Percentiles rank a stretch among this genome's conserved stretches.
phyloP scores from a whole-genome alignment of 2,797 vertebrate genomes.

The Cottoperca gobio region DNA sequence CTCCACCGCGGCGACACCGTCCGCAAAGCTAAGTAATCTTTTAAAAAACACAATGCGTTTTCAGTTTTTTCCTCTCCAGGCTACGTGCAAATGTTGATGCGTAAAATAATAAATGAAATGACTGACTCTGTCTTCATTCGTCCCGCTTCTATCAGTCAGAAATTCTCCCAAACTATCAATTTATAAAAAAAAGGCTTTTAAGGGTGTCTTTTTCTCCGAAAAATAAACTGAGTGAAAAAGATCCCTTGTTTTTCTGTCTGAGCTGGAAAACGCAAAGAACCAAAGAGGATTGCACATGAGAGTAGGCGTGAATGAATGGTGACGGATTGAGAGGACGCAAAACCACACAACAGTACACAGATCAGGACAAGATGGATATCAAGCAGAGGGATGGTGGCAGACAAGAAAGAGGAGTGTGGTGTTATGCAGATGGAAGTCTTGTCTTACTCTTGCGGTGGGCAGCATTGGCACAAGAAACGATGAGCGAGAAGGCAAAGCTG shows the following conservation, averaged over 20 bases:
- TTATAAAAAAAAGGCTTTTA: conserved; percentile 8
- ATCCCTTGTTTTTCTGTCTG: conserved; percentile 36
- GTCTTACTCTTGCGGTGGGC: conserved; percentile 76
- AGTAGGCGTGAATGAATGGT: conserved; percentile 79
- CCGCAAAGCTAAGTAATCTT: conserved; percentile 51
- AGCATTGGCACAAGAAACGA: conserved; percentile 71
- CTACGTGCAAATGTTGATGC: conserved; percentile 76
- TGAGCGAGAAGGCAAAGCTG: conserved; percentile 69
- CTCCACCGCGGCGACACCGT: conserved; percentile 45
- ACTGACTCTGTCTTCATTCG: conserved; percentile 48
- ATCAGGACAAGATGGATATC: conserved; percentile 74
- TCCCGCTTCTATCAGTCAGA: conserved; percentile 44
- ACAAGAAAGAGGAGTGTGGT: conserved; percentile 58
- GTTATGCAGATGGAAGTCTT: conserved; percentile 66
- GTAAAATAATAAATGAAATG: conserved; percentile 77
- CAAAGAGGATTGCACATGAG: conserved; percentile 69
- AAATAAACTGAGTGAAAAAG: conserved; percentile 26
- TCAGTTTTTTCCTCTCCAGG: conserved; percentile 60
- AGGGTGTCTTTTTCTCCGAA: conserved; percentile 16
- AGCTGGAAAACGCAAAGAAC: conserved; percentile 64
- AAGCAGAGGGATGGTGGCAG: conserved; percentile 64
- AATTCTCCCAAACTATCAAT: conserved; percentile 47
- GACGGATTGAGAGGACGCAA: conserved; percentile 65
- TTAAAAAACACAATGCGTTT: conserved; percentile 41
- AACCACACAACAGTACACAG: conserved; percentile 52